A percentile compares a stretch with the other conserved stretches of the same genome.
Conservation (phyloP, 2,888 invertebrate species). For the Eubasilissa splendida region DNA sequence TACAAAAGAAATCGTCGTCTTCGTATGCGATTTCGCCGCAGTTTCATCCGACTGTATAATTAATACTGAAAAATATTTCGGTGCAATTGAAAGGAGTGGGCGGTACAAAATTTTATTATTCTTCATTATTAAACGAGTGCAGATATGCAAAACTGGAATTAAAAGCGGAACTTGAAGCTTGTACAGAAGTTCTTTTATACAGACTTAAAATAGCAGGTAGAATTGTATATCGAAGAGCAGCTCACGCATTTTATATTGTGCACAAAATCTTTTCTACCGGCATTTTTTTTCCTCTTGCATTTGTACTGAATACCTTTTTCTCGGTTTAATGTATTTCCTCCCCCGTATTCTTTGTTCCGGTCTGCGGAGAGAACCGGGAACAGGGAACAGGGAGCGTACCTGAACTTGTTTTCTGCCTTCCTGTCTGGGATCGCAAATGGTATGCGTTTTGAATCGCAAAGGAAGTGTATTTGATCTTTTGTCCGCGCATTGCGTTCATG, state of each 20-base stretch:
- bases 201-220: constrained; percentile 19
- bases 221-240: neutral
- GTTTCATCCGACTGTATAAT: too few relatives aligned
- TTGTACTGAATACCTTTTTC: constrained; percentile 39
- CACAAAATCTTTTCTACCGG: constrained; percentile 17
- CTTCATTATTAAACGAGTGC: neutral
- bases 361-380: constrained; percentile 6
- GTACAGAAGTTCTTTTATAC: constrained; percentile 10
- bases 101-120: too few relatives aligned
- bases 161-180: neutral
- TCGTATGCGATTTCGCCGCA: too few relatives aligned
- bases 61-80: neutral
- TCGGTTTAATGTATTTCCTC: constrained; percentile 55
- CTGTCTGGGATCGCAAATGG: constrained; percentile 51
- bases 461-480: constrained; percentile 49
- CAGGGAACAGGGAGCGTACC: neutral
- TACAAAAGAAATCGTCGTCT: too few relatives aligned
- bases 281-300: constrained; percentile 21
- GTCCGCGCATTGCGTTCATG: constrained; percentile 42
- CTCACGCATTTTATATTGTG: neutral
- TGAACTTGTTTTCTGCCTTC: constrained; percentile 38
- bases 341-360: constrained; percentile 47
- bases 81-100: neutral
- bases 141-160: constrained; percentile 5
- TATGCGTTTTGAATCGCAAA: constrained; percentile 44